phyloP scores from a whole-genome alignment of 2,113 vertebrate genomes.

The Dasyprocta punctata region DNA sequence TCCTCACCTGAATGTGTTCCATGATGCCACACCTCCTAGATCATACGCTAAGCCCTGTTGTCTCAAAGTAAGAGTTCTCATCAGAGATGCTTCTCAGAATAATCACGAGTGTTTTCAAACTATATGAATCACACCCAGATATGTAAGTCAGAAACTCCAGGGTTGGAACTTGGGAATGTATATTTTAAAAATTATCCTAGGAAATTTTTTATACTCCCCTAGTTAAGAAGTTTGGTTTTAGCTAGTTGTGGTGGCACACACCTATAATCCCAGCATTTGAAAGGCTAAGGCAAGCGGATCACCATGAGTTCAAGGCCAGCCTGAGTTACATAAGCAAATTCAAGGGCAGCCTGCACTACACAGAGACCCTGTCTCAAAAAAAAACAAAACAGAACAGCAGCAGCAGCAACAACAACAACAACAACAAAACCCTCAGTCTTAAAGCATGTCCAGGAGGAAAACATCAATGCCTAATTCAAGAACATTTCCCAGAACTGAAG shows the following conservation, averaged over 20 bases:
- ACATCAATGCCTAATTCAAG: conserved; percentile 35
- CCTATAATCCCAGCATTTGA: not conserved
- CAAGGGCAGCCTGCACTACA: not conserved
- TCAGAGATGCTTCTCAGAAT: conserved; percentile 38
- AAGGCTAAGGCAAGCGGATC: not conserved
- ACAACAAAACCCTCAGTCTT: not conserved
- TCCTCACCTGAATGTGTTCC: not conserved
- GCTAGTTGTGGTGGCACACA: not conserved
- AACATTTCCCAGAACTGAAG: conserved; percentile 55
- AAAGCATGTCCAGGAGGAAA: conserved; percentile 10
- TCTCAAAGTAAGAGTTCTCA: conserved; percentile 5
- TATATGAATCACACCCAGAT: not conserved
- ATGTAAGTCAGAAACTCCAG: not conserved
- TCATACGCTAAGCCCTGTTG: not conserved
- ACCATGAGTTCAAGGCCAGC: not conserved
- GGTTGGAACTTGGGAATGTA: not conserved
- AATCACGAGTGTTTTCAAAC: not conserved
- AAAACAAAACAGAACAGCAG: not conserved
- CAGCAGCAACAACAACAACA: not conserved
- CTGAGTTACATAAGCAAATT: not conserved
- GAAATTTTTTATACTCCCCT: conserved; percentile 7
- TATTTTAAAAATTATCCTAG: conserved; percentile 27
- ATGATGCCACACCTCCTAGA: not conserved
- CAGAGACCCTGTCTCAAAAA: not conserved
- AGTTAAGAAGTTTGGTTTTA: not conserved